Conservation (phyloP, 1,140 invertebrate species). For the Portunus trituberculatus region DNA sequence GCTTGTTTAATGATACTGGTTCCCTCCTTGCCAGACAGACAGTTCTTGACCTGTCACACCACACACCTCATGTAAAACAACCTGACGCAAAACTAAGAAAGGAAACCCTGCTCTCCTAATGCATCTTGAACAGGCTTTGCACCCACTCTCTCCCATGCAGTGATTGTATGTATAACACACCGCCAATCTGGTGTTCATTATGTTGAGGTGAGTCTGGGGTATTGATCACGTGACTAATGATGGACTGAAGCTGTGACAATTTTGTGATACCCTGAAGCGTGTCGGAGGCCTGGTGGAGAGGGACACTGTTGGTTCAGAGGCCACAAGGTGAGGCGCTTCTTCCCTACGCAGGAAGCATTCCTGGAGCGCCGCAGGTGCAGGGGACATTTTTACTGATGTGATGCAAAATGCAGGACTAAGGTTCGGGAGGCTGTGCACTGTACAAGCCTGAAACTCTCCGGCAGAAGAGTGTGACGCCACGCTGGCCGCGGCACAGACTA, state of each 20-base stretch:
- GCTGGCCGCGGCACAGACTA: background rate
- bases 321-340: background rate
- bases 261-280: background rate
- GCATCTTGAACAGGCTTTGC: background rate
- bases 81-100: background rate
- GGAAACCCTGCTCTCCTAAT: background rate
- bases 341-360: background rate
- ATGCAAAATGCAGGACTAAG: conserved; percentile 12
- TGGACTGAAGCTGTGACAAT: background rate
- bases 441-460: background rate
- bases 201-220: background rate
- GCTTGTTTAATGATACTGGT: conserved; percentile 23
- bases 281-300: background rate
- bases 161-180: background rate
- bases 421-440: background rate
- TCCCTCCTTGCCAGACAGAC: conserved; percentile 53
- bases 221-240: background rate
- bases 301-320: background rate
- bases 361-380: background rate
- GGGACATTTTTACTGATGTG: background rate
- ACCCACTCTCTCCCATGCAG: background rate
- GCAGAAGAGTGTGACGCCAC: background rate
- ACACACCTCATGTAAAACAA: conserved; percentile 34
- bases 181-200: background rate
- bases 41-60: conserved; percentile 12